Evolutionary conservation across 2,888 invertebrate species (phyloP).

Genomic region (Dioctria rufipes): DNA sequence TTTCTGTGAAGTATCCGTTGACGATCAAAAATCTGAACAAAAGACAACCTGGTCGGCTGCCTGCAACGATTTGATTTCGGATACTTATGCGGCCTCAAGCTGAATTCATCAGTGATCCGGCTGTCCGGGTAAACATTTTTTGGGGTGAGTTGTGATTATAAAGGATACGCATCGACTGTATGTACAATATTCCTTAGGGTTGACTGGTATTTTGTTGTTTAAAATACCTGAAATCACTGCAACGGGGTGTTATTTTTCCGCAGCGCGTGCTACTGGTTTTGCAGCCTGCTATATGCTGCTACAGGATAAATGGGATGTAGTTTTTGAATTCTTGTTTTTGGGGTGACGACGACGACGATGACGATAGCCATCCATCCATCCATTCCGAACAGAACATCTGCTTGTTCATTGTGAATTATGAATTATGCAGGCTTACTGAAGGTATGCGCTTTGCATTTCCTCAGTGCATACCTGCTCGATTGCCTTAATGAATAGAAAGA

Average conservation of each 20-base stretch:
- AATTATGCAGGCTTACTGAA: slow-evolving; percentile 39
- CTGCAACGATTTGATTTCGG: slow-evolving; percentile 39
- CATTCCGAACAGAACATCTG: slow-evolving; percentile 27
- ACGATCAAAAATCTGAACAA: slow-evolving; percentile 26
- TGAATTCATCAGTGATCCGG: not conserved
- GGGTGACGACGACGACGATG: slow-evolving; percentile 21
- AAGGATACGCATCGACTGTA: slow-evolving; percentile 5
- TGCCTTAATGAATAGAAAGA: slow-evolving; percentile 43
- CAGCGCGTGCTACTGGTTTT: slow-evolving; percentile 45
- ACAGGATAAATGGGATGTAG: not conserved
- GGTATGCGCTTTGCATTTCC: slow-evolving; percentile 50
- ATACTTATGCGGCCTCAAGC: slow-evolving; percentile 39
- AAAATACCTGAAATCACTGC: slow-evolving; percentile 44
- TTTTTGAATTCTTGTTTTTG: slow-evolving; percentile 18
- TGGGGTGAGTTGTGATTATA: slow-evolving; percentile 3
- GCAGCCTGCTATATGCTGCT: slow-evolving; percentile 24
- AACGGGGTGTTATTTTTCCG: slow-evolving; percentile 46
- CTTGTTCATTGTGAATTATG: slow-evolving; percentile 37
- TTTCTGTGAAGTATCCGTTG: slow-evolving; percentile 35
- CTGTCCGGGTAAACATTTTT: not conserved
- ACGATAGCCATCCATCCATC: too few relatives aligned
- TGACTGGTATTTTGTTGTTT: slow-evolving; percentile 13
- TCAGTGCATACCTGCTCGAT: slow-evolving; percentile 44
- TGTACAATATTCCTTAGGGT: not conserved
- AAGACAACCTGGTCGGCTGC: slow-evolving; percentile 32